Evolutionary conservation across 2,797 vertebrate species (phyloP).

Genomic region (Pachyuromys duprasi): DNA sequence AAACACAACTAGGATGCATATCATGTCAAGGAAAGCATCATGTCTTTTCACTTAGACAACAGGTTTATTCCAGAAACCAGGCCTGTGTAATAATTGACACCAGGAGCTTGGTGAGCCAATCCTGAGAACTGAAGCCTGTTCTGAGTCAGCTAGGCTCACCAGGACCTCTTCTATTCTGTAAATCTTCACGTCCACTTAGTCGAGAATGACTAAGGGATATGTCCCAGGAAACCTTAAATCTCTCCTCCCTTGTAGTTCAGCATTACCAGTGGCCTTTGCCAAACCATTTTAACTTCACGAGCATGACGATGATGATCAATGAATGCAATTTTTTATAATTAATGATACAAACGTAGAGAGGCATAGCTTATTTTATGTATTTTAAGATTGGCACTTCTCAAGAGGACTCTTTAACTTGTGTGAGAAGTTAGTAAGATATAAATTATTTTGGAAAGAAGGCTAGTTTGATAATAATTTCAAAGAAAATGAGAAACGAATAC

Average conservation of each 20-base stretch:
- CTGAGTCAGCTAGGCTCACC: neutral
- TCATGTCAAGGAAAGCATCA: neutral
- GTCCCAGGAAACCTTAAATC: neutral
- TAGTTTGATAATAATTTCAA: conserved; percentile 44
- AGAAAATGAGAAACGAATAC: conserved; percentile 3
- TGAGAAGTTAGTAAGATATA: neutral
- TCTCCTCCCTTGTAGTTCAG: neutral
- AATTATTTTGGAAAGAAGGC: neutral
- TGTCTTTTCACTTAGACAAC: neutral
- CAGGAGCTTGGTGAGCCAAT: neutral
- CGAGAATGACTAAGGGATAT: neutral
- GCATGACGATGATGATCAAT: neutral
- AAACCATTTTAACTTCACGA: neutral
- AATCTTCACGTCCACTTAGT: neutral
- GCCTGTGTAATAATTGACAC: neutral
- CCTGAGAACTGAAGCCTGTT: neutral
- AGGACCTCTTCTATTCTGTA: neutral
- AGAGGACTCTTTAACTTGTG: neutral
- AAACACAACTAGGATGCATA: neutral
- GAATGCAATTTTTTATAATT: neutral
- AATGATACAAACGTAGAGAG: neutral
- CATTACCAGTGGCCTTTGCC: neutral
- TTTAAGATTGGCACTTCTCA: conserved; percentile 24
- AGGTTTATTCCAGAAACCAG: neutral
- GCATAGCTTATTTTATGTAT: neutral